Conservation (phyloP, 2,113 vertebrate species). For the Nyctereutes procyonoides region DNA sequence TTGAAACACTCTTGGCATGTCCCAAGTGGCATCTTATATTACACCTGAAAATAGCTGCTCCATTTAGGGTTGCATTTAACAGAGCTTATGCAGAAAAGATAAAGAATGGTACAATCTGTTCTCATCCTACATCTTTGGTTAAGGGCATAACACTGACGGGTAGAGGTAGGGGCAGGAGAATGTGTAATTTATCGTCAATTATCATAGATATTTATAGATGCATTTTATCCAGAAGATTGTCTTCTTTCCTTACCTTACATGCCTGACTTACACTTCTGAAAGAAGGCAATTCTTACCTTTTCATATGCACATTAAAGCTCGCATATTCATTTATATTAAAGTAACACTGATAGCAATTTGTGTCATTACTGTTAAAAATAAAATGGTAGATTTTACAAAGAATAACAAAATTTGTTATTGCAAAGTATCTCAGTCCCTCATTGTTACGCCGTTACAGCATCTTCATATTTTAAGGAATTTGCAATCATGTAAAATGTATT, state of each 20-base stretch:
- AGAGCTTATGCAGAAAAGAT: constrained; percentile 51
- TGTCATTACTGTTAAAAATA: constrained; percentile 74
- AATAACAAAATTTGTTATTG: constrained; percentile 67
- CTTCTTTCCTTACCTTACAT: constrained; percentile 56
- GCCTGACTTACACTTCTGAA: constrained; percentile 68
- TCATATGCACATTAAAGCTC: constrained; percentile 56
- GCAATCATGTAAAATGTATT: constrained; percentile 80
- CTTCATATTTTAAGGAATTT: constrained; percentile 80
- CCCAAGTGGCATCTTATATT: constrained; percentile 54
- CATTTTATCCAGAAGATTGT: constrained; percentile 54
- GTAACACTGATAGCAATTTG: constrained; percentile 31
- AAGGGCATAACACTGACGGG: not conserved
- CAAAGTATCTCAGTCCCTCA: constrained; percentile 57
- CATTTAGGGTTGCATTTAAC: constrained; percentile 40
- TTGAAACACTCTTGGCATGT: not conserved
- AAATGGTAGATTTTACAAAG: constrained; percentile 62
- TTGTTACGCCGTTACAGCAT: constrained; percentile 57
- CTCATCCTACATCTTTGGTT: constrained; percentile 37
- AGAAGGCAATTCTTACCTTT: constrained; percentile 59
- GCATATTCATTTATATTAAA: constrained; percentile 64
- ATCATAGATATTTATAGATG: constrained; percentile 78
- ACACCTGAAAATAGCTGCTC: constrained; percentile 34
- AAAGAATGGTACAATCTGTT: not conserved
- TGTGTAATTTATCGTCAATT: constrained; percentile 76
- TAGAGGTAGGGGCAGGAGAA: not conserved